Base-by-base conservation (phyloP, 2,888 invertebrate genomes). In the Kuschelorhynchus macadamiae region DNA sequence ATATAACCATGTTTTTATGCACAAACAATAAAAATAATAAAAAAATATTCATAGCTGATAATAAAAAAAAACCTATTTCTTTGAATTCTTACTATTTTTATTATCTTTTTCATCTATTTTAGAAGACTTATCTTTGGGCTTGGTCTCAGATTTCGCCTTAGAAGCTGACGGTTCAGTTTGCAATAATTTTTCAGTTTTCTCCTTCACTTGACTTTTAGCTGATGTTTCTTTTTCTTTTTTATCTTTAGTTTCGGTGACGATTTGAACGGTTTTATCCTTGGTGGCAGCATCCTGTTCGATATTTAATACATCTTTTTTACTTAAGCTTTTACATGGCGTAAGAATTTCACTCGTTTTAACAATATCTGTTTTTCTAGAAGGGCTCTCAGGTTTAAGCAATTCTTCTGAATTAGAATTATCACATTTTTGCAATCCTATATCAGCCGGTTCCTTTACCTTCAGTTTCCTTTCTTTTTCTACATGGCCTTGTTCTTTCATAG, bases 101-200 rank as follows among this genome's bases (percentile, higher is more conserved):
- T 30, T 30, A 36, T 69, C 69, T 33, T 61, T 69, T 55, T 69
- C 69, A 12, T 69, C 69, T 57, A 32, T 20, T 55, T 65, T 69
- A 18, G 57, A 18, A 30, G 59, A 44, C 20, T 59, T 65, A 18
- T 65, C 65, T 50, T 57, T 65, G 17, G 17, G 42, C 32, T 61
- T 67, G 12, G 18, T 17, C 0, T 63, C 59, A 25, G 50, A 50
- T 52, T 68, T 68, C 17, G 7, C 39, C 30, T 46, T 62, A 18
- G 52, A 49, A 62, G 17, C 30, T 7, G 32, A 8, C 1, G 46
- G 20, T 56, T 56, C 56, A 12, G 12, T 46, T 9, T 44, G 46
- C 33, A 25, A 33, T 16, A 18, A 11, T 20, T 30, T 41, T 30
- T 59, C 39, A 12, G 33, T 18, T 33, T 55, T 46, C 2, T 53